Conservation (phyloP, 2,888 invertebrate species). For the Nysson spinosus region DNA sequence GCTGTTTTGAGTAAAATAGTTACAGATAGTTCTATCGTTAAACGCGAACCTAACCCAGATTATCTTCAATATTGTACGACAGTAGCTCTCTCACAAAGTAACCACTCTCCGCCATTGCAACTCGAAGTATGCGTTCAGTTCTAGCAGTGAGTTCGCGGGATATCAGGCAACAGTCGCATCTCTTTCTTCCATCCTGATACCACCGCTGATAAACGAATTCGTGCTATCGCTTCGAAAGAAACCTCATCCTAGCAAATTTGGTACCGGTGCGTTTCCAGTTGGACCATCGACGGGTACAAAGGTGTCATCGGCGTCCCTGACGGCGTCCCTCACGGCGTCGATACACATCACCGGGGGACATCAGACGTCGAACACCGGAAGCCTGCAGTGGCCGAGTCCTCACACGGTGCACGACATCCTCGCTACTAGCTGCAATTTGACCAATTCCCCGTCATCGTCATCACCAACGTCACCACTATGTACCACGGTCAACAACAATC, state of each 20-base stretch:
- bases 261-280: slow-evolving; percentile 66
- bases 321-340: no score
- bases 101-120: slow-evolving; percentile 38
- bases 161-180: slow-evolving; percentile 65
- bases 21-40: no score
- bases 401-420: slow-evolving; percentile 75
- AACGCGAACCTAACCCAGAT: neutral
- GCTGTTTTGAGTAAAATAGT: no score
- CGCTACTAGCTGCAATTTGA: slow-evolving; percentile 59
- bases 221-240: no score
- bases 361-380: slow-evolving; percentile 75
- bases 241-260: slow-evolving; percentile 37
- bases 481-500: slow-evolving; percentile 60
- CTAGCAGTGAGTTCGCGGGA: slow-evolving; percentile 62
- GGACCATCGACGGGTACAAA: slow-evolving; percentile 75
- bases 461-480: slow-evolving; percentile 62
- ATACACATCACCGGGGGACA: no score
- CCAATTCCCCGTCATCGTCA: slow-evolving; percentile 56
- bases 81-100: neutral
- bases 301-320: slow-evolving; percentile 73
- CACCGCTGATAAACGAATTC: slow-evolving; percentile 55
- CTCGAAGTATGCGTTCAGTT: slow-evolving; percentile 58
- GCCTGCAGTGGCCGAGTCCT: slow-evolving; percentile 73
- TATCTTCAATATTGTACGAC: neutral
- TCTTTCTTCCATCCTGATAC: slow-evolving; percentile 60